Percentiles rank a stretch among this genome's conserved stretches.
phyloP scores from a whole-genome alignment of 2,113 vertebrate species.

The Lamprologus ornatipinnis region DNA sequence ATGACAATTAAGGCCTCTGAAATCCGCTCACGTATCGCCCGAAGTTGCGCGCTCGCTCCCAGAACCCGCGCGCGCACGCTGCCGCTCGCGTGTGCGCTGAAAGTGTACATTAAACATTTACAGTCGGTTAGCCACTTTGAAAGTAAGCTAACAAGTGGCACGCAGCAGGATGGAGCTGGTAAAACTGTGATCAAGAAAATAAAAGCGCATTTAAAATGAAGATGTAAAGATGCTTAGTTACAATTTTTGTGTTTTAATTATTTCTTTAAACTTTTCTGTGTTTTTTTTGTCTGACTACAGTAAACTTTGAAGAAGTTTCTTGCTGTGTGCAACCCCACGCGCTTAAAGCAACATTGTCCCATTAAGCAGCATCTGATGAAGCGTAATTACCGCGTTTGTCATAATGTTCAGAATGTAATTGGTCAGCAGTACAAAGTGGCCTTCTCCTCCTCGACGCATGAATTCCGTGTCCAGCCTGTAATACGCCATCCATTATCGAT shows the following conservation, averaged over 20 bases:
- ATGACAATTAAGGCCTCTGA: conserved; percentile 58
- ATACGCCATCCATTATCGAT: conserved; percentile 8
- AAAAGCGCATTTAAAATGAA: neutral
- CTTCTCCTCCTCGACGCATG: neutral
- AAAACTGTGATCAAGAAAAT: neutral
- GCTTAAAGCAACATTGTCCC: neutral
- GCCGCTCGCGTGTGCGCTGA: neutral
- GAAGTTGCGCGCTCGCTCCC: neutral
- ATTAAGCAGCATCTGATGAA: neutral
- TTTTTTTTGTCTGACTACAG: neutral
- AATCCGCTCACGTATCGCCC: conserved; percentile 29
- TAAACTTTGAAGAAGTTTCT: neutral
- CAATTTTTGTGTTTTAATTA: neutral
- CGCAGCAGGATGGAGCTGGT: neutral
- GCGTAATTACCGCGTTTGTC: neutral
- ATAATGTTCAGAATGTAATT: conserved; percentile 14
- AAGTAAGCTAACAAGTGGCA: neutral
- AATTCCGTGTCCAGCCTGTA: neutral
- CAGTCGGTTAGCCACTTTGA: neutral
- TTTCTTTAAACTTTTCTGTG: neutral
- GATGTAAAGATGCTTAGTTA: neutral
- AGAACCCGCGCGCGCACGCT: neutral
- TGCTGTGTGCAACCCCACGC: neutral
- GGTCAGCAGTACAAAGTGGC: neutral
- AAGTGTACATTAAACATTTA: neutral